A percentile compares a stretch with the other conserved stretches of the same genome.
Evolutionary conservation across 2,113 vertebrate genomes (phyloP).

Genomic region (Narcine bancroftii): DNA sequence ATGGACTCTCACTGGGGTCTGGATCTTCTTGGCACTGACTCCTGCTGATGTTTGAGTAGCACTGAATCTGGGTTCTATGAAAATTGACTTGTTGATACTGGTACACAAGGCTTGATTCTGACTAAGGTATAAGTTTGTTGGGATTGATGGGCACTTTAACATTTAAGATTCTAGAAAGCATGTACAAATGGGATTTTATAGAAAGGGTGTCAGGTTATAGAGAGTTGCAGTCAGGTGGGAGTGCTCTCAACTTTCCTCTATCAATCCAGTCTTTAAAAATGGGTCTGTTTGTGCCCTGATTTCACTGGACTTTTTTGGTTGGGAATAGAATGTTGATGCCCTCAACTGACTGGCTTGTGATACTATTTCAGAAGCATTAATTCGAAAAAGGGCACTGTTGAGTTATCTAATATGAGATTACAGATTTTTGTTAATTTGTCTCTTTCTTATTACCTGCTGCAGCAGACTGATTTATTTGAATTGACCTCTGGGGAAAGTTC

Average conservation of each 20-base stretch:
- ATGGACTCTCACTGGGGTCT: not conserved
- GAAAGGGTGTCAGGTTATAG: no score
- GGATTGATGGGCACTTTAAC: not conserved
- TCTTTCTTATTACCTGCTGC: no score
- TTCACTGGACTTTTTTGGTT: no score
- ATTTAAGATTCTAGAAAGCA: not conserved
- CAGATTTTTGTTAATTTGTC: not conserved
- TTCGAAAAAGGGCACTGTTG: not conserved
- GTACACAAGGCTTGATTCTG: not conserved
- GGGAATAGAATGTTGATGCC: not conserved
- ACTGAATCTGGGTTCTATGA: not conserved
- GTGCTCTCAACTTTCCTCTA: not conserved
- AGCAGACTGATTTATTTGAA: not conserved
- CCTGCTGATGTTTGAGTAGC: not conserved
- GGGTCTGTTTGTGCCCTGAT: not conserved
- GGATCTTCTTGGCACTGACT: not conserved
- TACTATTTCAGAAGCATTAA: not conserved
- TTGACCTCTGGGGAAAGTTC: not conserved
- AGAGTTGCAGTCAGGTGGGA: no score
- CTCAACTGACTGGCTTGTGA: not conserved
- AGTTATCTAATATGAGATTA: no score
- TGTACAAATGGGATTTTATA: no score
- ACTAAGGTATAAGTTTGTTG: not conserved
- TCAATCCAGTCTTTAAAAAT: no score
- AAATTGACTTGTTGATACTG: not conserved